A percentile compares a stretch with the other conserved stretches of the same genome.
Conservation (phyloP, 1,140 invertebrate species). For the Heliconius melpomene region DNA sequence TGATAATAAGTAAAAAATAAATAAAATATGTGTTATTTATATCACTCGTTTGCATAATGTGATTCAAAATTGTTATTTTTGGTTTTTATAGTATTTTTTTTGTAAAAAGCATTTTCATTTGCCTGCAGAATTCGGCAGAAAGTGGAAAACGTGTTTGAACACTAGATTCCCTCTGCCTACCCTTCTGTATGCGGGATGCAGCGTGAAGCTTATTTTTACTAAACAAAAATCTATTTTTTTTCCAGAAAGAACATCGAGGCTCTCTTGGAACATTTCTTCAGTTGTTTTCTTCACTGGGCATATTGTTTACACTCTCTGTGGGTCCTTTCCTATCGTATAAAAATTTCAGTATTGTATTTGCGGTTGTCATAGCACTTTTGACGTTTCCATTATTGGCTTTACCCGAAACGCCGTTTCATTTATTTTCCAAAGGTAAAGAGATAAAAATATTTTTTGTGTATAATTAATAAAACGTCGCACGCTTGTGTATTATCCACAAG, state of each 20-base stretch:
- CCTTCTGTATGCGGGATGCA: not conserved
- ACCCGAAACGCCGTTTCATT: constrained; percentile 44
- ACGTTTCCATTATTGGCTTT: constrained; percentile 36
- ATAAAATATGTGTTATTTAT: too few species aligned
- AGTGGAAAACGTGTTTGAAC: not conserved
- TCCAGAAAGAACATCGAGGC: constrained; percentile 43
- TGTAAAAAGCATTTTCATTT: too few species aligned
- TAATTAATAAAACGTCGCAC: too few species aligned
- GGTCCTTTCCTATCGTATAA: constrained; percentile 44
- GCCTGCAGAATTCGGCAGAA: too few species aligned
- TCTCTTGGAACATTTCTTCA: constrained; percentile 37
- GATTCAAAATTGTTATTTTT: too few species aligned
- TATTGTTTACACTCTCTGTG: constrained; percentile 33
- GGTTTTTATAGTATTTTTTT: too few species aligned
- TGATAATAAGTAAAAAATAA: not conserved
- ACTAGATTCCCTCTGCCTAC: not conserved
- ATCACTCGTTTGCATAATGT: too few species aligned
- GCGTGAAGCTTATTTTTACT: not conserved
- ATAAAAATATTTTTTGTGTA: not conserved
- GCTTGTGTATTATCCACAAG: too few species aligned
- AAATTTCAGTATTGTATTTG: constrained; percentile 33
- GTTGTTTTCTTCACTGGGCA: constrained; percentile 37
- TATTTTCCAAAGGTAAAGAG: constrained; percentile 44
- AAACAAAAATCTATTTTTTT: too few species aligned
- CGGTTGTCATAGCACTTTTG: constrained; percentile 17